Percentiles rank a stretch among this genome's conserved stretches.
Evolutionary conservation across 2,797 vertebrate genomes (phyloP).

Genomic region (Propithecus perrieri): DNA sequence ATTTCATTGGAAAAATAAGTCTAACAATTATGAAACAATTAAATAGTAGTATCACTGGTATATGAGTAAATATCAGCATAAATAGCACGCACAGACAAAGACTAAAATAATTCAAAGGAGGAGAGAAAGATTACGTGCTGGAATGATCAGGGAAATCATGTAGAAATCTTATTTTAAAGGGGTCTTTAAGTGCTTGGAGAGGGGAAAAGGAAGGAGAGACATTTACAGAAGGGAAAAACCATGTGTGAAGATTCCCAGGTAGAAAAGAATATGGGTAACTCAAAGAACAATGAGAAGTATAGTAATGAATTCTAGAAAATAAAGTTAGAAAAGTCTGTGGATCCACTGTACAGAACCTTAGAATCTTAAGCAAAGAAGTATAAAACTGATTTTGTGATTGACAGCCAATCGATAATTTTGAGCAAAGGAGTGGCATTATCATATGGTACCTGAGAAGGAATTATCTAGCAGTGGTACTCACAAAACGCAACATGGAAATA

Average conservation of each 20-base stretch:
- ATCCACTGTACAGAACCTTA: background rate
- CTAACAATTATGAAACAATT: background rate
- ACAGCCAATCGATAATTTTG: background rate
- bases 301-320: conserved; percentile 2
- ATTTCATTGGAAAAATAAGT: background rate
- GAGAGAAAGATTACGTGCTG: background rate
- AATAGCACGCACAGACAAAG: background rate
- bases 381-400: background rate
- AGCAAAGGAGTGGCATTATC: background rate
- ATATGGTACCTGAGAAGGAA: background rate
- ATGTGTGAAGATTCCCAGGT: background rate
- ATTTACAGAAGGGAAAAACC: background rate
- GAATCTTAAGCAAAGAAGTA: background rate
- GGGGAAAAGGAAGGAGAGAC: background rate
- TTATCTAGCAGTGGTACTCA: background rate
- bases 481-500: background rate
- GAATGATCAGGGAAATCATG: background rate
- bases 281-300: background rate
- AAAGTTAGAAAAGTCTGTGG: background rate
- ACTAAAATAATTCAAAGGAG: conserved; percentile 6
- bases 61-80: background rate
- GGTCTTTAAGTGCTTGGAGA: background rate
- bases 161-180: background rate
- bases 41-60: background rate
- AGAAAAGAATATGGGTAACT: background rate